These are phyloP conservation scores for Anadara kagoshimensis DNA, from an alignment of 1,140 invertebrate species.

Conservation along the genomic window DNA sequence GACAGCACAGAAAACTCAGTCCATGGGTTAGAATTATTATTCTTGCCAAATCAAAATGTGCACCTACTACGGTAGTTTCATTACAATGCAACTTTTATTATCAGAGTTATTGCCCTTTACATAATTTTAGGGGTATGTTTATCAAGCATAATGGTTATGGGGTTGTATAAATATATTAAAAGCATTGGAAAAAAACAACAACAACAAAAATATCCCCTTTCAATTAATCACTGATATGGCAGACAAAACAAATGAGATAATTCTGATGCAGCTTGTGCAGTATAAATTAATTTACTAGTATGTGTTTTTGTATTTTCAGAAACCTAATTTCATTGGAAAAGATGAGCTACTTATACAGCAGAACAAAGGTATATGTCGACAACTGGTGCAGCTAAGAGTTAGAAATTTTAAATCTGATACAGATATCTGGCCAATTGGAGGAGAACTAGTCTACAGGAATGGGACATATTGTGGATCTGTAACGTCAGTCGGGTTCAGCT, in stretches of 20 bases:
- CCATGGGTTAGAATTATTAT: no score
- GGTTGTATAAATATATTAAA: no score
- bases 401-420: slow-evolving; percentile 88
- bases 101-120: no score
- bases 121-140: no score
- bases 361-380: slow-evolving; percentile 88
- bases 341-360: slow-evolving; percentile 89
- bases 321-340: slow-evolving; percentile 85
- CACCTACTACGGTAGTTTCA: no score
- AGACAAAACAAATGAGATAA: background rate
- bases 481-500: background rate
- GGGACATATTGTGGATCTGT: slow-evolving; percentile 78
- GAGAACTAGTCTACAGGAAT: slow-evolving; percentile 91
- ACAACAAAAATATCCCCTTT: no score
- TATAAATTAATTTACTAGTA: background rate
- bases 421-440: slow-evolving; percentile 96
- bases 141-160: no score
- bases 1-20: no score
- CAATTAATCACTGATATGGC: background rate
- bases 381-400: slow-evolving; percentile 87
- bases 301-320: slow-evolving; percentile 29
- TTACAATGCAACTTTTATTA: no score
- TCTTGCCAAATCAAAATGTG: no score
- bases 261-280: background rate
- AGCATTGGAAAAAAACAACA: no score